phyloP scores from a whole-genome alignment of 1,140 invertebrate species.

The Lordiphosa clarofinis region DNA sequence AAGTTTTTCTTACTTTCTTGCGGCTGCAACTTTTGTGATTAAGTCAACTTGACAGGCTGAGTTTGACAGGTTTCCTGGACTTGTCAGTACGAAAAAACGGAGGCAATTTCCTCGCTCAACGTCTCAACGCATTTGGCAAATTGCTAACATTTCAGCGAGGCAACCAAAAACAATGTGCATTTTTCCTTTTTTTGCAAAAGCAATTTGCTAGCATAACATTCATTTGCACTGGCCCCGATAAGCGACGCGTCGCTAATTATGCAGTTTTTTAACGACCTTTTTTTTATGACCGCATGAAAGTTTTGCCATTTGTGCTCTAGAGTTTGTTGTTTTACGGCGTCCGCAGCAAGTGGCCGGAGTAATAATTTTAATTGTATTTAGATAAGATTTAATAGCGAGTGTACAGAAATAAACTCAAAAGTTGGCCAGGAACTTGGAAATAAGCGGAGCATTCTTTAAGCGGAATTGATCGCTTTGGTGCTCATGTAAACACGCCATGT shows the following conservation, averaged over 20 bases:
- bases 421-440: too few species aligned
- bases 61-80: background rate
- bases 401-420: too few species aligned
- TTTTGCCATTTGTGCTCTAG: conserved; percentile 18
- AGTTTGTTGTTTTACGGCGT: conserved; percentile 37
- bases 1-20: conserved; percentile 21
- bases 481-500: conserved; percentile 1
- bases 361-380: conserved; percentile 69
- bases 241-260: conserved; percentile 53
- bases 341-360: conserved; percentile 34
- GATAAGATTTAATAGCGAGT: conserved; percentile 51
- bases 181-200: conserved; percentile 1
- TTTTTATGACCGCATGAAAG: conserved; percentile 41
- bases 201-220: conserved; percentile 21
- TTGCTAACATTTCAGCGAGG: background rate
- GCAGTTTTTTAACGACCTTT: conserved; percentile 58
- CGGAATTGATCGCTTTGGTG: too few species aligned
- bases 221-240: conserved; percentile 15
- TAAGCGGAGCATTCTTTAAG: conserved; percentile 10
- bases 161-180: conserved; percentile 1
- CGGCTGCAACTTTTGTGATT: conserved; percentile 52
- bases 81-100: conserved; percentile 1
- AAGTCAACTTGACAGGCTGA: conserved; percentile 33
- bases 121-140: background rate
- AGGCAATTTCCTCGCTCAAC: background rate